Base-by-base conservation (phyloP, 2,888 invertebrate species). In the Ornithoptera alexandrae region DNA sequence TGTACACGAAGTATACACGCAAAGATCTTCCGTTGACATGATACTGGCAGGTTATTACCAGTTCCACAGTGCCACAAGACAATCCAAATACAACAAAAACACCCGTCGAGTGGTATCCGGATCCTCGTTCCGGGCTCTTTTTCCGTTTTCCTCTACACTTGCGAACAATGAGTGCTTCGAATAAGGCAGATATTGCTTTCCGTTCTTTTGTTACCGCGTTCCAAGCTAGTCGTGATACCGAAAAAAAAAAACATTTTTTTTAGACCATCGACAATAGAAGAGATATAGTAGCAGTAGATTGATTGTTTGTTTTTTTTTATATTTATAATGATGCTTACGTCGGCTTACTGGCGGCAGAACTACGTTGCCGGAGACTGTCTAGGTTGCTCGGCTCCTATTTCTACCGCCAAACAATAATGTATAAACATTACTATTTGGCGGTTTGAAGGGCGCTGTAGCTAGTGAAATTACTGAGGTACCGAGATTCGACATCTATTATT, bases 71-170 rank as follows among this genome's bases (percentile, higher is more conserved):
- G 50, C 58, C 10, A 58, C 62, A 46, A 58, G 69, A 66, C 65
- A 69, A 69, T 69, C 69, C 62, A 62, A 66, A 58, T n/a, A 62
- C 65, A 66, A 69, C 65, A 65, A 62, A 69, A 62, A 65, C 62
- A 65, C 62, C 30, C 61, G 6, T 53, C 62, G 24, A 30, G 24
- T 42, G 60, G 46, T 56, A 46, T 15, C 57, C 22, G 17, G 20
- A 18, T 22, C 46, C 69, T 30, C 39, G 57, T 65, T 60, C 39
- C 20, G 56, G 24, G 58, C 17, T 39, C 64, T 65, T 69, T 69
- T 65, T 65, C 30, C 64, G 50, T 69, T 65, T 63, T 59, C 59
- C 60, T n/a, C 65, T 58, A 53, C 65, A 69, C 62, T 69, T 62
- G 65, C 57, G 30, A 66, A 69, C 69, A 69, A 69, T 65, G 18